Conservation (phyloP, 2,888 invertebrate species). For the Hypomecis atomaria region DNA sequence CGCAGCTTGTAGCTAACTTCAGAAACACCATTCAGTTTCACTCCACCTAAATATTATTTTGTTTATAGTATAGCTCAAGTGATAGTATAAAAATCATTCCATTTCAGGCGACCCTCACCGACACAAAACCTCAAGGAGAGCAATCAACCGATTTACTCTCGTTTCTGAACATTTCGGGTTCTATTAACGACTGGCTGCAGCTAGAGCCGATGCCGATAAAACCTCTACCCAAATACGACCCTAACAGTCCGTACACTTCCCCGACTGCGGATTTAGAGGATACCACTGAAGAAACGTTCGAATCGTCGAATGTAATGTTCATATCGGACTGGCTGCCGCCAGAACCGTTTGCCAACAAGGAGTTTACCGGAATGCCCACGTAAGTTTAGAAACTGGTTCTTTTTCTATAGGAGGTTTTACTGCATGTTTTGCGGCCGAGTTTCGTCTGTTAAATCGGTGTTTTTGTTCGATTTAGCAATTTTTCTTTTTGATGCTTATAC, state of each 20-base stretch:
- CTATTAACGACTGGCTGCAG: slow-evolving; percentile 71
- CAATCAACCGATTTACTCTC: slow-evolving; percentile 58
- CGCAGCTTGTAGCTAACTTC: too few species aligned
- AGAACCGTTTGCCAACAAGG: slow-evolving; percentile 71
- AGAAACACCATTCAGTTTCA: too few species aligned
- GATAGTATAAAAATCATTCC: too few species aligned
- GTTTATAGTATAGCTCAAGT: too few species aligned
- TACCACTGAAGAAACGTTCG: slow-evolving; percentile 21
- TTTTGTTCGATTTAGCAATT: too few species aligned
- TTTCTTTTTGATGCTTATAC: background rate
- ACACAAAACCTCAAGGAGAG: slow-evolving; percentile 41
- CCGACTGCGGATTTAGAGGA: slow-evolving; percentile 47
- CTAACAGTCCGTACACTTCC: slow-evolving; percentile 44
- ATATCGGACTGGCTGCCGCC: slow-evolving; percentile 86
- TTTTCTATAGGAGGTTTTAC: slow-evolving; percentile 9
- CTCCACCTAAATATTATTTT: too few species aligned
- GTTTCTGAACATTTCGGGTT: slow-evolving; percentile 70
- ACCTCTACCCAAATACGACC: slow-evolving; percentile 47
- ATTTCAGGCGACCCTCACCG: slow-evolving; percentile 30
- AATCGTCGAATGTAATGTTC: slow-evolving; percentile 58
- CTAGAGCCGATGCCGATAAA: slow-evolving; percentile 66
- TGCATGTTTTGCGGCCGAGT: background rate
- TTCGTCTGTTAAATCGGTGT: too few species aligned
- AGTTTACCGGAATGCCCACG: slow-evolving; percentile 86
- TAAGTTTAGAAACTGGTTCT: slow-evolving; percentile 69